Base-by-base conservation (phyloP, 2,888 invertebrate species). In the Allolobophora icterica region DNA sequence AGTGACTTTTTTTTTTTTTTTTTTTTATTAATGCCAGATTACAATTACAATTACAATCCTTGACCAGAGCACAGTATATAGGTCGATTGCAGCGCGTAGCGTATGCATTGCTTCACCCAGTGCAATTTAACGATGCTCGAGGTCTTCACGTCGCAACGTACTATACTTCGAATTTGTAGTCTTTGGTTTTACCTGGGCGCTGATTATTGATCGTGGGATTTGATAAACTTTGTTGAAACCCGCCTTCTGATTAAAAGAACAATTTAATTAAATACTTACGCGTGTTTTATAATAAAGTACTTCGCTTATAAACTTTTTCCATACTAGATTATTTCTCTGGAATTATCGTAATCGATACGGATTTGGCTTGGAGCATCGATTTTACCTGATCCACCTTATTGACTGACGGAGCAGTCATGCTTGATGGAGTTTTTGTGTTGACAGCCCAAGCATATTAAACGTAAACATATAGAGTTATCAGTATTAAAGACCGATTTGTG, bases 131-230 rank as follows among this genome's bases (percentile, higher is more conserved):
- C n/a, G 0, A 8, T 8, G 6, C 3, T 11, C n/a, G 2, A 11
- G 30, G 71, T n/a, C 71, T 71, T 13, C 30, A n/a, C 71, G n/a
- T 0, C 71, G 8, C 71, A 1, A 30, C 30, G 19, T 19, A 11
- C 52, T 52, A 1, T 24, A 21, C 5, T 4, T 52, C 42, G 1
- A 17, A 17, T 87, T 87, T 17, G 87, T 38, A 34, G 87, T 87
- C 87, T 87, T 87, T 87, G 87, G 87, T 87, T 87, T 87, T 38
- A 87, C 87, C 87, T 87, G 87, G 87, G 34, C 34, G 35, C 35
- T 35, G 34, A 87, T 24, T 87, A 87, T 24, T 87, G 34, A 38
- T 87, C 34, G 38, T 87, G 87, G 24, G 24, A 87, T 35, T 34
- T 35, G 21, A 38, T 87, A 87, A 87, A 87, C 87, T 87, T 87